Conservation (phyloP, 2,113 vertebrate species). For the Sapayoa aenigma region DNA sequence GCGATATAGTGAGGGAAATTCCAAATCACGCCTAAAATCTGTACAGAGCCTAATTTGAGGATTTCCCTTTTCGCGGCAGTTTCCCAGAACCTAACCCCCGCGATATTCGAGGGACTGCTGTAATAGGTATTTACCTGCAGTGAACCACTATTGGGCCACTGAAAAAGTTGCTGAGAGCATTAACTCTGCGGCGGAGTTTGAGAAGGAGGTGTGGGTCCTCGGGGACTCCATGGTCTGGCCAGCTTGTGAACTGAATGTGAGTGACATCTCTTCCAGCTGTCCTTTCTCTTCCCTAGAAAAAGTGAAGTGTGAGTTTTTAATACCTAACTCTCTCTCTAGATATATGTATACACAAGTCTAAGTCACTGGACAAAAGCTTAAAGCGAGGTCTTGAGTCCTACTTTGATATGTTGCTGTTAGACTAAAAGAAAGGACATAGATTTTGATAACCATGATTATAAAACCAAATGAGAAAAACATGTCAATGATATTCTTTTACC, state of each 20-base stretch:
- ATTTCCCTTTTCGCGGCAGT: no score
- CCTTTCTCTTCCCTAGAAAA: slow-evolving; percentile 83
- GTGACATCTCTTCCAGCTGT: slow-evolving; percentile 85
- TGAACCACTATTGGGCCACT: slow-evolving; percentile 93
- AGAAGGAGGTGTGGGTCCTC: slow-evolving; percentile 91
- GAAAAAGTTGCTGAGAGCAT: slow-evolving; percentile 92
- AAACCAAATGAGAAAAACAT: background rate
- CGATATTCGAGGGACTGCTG: no score
- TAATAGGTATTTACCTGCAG: slow-evolving; percentile 85
- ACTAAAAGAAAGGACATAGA: background rate
- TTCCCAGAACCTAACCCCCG: no score
- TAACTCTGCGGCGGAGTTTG: slow-evolving; percentile 89
- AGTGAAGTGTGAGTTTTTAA: background rate
- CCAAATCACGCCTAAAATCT: no score
- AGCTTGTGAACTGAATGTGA: slow-evolving; percentile 96
- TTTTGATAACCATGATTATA: background rate
- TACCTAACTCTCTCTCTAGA: no score
- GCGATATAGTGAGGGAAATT: no score
- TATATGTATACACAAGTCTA: background rate
- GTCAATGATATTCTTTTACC: background rate
- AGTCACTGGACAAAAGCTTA: background rate
- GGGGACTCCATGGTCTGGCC: slow-evolving; percentile 96
- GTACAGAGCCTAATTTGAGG: no score
- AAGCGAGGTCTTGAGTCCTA: background rate
- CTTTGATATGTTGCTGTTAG: background rate